Evolutionary conservation across 2,797 vertebrate species (phyloP).

Genomic region (Apogon talboti): DNA sequence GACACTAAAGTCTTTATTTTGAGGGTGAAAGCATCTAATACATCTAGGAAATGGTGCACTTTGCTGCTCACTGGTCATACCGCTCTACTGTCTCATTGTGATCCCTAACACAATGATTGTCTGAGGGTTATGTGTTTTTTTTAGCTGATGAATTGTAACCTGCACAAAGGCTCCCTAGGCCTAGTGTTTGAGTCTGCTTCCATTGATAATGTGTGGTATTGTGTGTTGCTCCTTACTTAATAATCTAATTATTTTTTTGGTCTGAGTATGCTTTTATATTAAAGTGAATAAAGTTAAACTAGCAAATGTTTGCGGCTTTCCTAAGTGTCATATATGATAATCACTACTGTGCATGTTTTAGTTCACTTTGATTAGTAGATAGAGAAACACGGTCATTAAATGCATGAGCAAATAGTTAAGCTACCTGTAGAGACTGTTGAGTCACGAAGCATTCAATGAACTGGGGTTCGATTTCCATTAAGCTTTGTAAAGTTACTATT

Average conservation of each 20-base stretch:
- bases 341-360: no score
- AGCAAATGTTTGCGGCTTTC: slow-evolving; percentile 50
- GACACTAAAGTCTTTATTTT: background rate
- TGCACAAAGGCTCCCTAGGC: slow-evolving; percentile 41
- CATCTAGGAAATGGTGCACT: slow-evolving; percentile 27
- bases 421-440: no score
- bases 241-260: slow-evolving; percentile 76
- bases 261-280: slow-evolving; percentile 79
- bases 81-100: slow-evolving; percentile 33
- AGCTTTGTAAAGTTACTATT: no score
- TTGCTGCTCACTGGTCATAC: slow-evolving; percentile 34
- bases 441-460: no score
- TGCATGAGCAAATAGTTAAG: no score
- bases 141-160: slow-evolving; percentile 54
- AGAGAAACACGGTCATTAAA: no score
- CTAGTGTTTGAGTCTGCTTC: slow-evolving; percentile 63
- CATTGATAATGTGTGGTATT: slow-evolving; percentile 66
- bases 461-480: no score
- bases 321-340: slow-evolving; percentile 4
- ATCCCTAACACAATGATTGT: slow-evolving; percentile 29
- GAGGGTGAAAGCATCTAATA: slow-evolving; percentile 17
- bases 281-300: slow-evolving; percentile 77
- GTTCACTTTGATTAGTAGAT: no score
- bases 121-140: slow-evolving; percentile 41
- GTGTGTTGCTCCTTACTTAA: slow-evolving; percentile 72